Conservation (phyloP, 2,113 vertebrate species). For the Plectropomus leopardus region DNA sequence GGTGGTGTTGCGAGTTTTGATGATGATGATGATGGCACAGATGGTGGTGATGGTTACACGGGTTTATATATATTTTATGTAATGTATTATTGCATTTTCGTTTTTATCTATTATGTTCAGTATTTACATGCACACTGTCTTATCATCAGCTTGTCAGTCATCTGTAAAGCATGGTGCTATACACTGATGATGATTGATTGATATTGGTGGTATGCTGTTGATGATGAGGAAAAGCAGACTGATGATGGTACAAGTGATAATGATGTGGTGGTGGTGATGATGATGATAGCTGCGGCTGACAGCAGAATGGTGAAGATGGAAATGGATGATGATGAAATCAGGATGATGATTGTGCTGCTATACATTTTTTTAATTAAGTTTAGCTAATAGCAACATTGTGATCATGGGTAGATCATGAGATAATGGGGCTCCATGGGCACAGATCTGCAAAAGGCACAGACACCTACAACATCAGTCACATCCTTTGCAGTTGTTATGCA, state of each 20-base stretch:
- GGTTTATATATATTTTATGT: too few relatives aligned
- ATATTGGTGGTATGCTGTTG: too few relatives aligned
- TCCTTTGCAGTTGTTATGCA: too few relatives aligned
- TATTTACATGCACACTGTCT: too few relatives aligned
- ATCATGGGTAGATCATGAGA: too few relatives aligned
- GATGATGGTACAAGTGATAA: background rate
- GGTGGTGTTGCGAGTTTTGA: background rate
- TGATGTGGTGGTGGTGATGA: background rate
- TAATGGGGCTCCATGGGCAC: too few relatives aligned
- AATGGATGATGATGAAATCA: background rate
- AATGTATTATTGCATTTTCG: background rate
- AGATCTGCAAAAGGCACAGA: too few relatives aligned
- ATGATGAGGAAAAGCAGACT: background rate
- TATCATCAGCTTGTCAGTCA: background rate
- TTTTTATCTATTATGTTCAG: too few relatives aligned
- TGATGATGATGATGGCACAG: background rate
- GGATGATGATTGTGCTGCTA: background rate
- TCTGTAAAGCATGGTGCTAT: background rate
- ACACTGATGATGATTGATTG: too few relatives aligned
- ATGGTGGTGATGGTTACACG: background rate
- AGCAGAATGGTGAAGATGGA: background rate
- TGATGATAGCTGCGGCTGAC: background rate
- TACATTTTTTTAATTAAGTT: background rate
- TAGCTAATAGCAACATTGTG: too few relatives aligned
- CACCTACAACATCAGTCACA: too few relatives aligned